Conservation (phyloP, 1,140 invertebrate genomes). For the Scylla paramamosain region DNA sequence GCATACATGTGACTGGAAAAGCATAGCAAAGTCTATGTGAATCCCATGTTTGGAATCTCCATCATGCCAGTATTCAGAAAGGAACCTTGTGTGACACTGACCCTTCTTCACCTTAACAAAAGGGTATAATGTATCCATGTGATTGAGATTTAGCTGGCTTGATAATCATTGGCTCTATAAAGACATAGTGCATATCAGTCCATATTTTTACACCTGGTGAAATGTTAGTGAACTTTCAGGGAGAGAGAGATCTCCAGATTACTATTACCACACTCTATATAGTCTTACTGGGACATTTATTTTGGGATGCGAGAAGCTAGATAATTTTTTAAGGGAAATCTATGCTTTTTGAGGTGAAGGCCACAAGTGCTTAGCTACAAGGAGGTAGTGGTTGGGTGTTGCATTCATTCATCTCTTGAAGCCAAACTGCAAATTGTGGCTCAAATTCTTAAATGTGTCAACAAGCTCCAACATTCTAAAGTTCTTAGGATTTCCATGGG, state of each 20-base stretch:
- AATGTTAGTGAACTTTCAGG: neutral
- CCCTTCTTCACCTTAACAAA: too few relatives aligned
- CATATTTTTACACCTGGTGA: too few relatives aligned
- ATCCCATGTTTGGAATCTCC: neutral
- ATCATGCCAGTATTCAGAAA: neutral
- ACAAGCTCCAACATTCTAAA: too few relatives aligned
- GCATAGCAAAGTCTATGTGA: too few relatives aligned
- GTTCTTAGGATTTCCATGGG: too few relatives aligned
- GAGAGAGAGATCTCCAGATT: neutral
- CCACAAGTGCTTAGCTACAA: conserved; percentile 55
- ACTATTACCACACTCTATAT: neutral
- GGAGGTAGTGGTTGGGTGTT: neutral
- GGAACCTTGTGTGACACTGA: too few relatives aligned
- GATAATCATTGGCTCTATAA: too few relatives aligned
- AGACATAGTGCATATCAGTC: too few relatives aligned
- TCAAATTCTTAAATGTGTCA: too few relatives aligned
- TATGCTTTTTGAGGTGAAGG: conserved; percentile 59
- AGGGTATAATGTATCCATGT: too few relatives aligned
- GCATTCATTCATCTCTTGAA: neutral
- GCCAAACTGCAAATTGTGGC: conserved; percentile 25
- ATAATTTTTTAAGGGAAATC: neutral
- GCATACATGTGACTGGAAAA: too few relatives aligned
- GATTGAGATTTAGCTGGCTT: too few relatives aligned
- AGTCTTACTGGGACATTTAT: neutral
- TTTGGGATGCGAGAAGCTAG: neutral